Evolutionary conservation across 1,140 invertebrate species (phyloP), one percentile per base, ranked within the genome.

Genomic region (Periplaneta americana): DNA sequence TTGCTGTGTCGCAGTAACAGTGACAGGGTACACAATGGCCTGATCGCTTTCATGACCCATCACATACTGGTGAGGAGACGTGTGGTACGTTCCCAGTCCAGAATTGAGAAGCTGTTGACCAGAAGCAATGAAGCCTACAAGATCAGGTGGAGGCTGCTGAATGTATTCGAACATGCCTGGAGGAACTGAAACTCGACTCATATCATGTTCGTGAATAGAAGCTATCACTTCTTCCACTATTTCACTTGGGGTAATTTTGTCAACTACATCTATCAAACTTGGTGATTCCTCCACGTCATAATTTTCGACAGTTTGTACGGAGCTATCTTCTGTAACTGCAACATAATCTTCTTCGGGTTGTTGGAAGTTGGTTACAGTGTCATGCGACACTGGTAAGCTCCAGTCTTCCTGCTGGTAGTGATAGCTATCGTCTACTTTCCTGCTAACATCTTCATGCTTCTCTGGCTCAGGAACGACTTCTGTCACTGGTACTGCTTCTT

Each of bases 91-190:
- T 35, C 86, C 87, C 75, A 88, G 81, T 80, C 87, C 86, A 34
- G 88, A 88, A 84, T 85, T 87, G 75, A 88, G 85, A 36, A 88
- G 81, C 78, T 89, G 86, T 82, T 88, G 86, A n/a, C 87, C 87
- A 18, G 91, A 89, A 66, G 88, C 88, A 37, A 91, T 91, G 78
- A 89, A 91, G 31, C 87, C 89, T 28, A 90, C 87, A 77, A 91
- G 85, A 82, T 91, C 89, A 0, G 90, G 88, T 80, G 90, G 87
- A 2, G 89, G 89, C 80, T 89, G 89, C 36, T 80, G 79, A 17
- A 90, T 88, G 36, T 89, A 90, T 34, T 88, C 86, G 80, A 88
- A 90, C 33, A 88, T 85, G n/a, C 22, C 48, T 66, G 48, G 48
- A 66, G 48, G 22, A 22, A 66, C 48, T n/a, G 48, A 6, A n/a